phyloP scores from a whole-genome alignment of 2,888 invertebrate species.

The Apodemia duryi region DNA sequence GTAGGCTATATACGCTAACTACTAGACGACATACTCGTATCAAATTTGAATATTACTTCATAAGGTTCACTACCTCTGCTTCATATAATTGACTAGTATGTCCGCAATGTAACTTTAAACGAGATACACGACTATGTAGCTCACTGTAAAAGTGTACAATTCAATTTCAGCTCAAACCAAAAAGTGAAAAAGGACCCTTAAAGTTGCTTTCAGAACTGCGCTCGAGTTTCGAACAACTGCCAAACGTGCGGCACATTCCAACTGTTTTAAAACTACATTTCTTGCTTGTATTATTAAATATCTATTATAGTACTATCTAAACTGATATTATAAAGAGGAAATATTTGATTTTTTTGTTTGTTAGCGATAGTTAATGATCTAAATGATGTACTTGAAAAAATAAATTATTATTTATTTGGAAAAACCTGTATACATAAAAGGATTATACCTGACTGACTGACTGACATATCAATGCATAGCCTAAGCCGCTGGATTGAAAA shows the following conservation, averaged over 20 bases:
- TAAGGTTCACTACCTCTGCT: neutral
- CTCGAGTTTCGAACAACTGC: conserved; percentile 12
- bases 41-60: neutral
- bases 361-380: too few relatives aligned
- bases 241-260: neutral
- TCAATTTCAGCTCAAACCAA: conserved; percentile 6
- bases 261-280: neutral
- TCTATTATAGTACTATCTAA: neutral
- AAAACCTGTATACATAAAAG: too few relatives aligned
- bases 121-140: conserved; percentile 2
- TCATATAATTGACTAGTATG: conserved; percentile 8
- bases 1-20: too few relatives aligned
- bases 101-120: conserved; percentile 8
- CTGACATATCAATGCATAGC: too few relatives aligned
- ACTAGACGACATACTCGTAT: neutral
- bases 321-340: too few relatives aligned
- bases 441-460: too few relatives aligned
- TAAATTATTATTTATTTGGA: too few relatives aligned
- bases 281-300: neutral
- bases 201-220: conserved; percentile 1
- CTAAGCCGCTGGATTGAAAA: too few relatives aligned
- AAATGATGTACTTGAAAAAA: too few relatives aligned
- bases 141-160: conserved; percentile 5
- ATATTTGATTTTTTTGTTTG: too few relatives aligned
- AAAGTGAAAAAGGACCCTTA: neutral